These are phyloP conservation scores for Poecilobothrus nobilitatus DNA, from an alignment of 2,888 invertebrate species.

Conservation along the genomic window DNA sequence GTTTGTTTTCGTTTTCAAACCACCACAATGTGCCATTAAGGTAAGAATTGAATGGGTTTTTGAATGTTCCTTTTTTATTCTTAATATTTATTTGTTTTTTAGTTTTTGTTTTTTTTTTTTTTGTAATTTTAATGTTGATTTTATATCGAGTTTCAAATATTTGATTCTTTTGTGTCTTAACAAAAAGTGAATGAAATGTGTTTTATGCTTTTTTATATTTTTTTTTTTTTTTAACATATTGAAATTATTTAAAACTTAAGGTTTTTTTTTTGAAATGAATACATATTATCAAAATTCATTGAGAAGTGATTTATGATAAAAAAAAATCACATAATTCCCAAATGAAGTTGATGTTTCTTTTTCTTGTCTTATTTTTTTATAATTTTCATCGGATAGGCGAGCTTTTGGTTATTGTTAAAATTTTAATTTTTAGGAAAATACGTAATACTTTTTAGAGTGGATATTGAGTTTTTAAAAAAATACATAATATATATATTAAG, in stretches of 20 bases:
- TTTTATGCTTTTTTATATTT: background rate
- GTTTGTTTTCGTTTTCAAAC: constrained; percentile 37
- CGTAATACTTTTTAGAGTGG: no score
- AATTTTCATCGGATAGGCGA: no score
- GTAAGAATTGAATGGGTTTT: constrained; percentile 19
- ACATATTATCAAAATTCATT: no score
- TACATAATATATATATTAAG: no score
- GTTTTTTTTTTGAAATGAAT: no score
- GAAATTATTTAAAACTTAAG: background rate
- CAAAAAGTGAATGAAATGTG: background rate
- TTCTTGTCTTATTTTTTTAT: no score
- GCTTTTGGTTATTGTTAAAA: no score
- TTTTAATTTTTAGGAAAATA: no score
- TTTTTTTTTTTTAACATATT: background rate
- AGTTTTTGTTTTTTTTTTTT: background rate
- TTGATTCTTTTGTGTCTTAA: background rate
- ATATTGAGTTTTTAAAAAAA: no score
- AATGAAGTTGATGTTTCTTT: no score
- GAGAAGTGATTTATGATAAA: no score
- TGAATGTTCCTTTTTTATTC: background rate
- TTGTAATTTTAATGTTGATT: background rate
- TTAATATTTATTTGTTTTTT: background rate
- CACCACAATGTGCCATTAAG: constrained; percentile 45
- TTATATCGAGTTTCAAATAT: background rate
- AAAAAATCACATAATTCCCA: no score